These are phyloP conservation scores for Paramisgurnus dabryanus DNA, from an alignment of 2,113 vertebrate genomes.

Conservation along the genomic window DNA sequence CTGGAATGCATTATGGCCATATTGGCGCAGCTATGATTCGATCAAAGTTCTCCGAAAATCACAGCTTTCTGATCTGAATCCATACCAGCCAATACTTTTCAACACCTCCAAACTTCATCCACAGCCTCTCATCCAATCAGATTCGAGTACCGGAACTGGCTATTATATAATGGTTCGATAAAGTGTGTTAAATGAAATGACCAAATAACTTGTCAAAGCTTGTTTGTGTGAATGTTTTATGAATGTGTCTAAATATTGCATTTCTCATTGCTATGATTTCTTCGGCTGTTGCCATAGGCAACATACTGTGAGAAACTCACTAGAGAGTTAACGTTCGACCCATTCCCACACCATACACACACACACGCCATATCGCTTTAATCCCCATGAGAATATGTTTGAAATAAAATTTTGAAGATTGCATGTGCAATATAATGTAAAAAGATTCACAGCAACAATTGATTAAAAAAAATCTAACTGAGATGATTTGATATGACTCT, in stretches of 20 bases:
- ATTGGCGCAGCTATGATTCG: no score
- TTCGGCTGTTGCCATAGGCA: conserved; percentile 30
- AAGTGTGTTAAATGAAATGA: conserved; percentile 19
- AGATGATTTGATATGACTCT: no score
- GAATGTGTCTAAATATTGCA: not conserved
- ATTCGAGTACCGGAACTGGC: no score
- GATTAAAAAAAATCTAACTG: no score
- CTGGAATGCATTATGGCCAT: no score
- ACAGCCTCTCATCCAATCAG: no score
- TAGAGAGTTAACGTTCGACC: not conserved
- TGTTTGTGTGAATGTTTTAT: conserved; percentile 5
- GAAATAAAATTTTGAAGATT: not conserved
- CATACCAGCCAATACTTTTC: no score
- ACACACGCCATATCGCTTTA: not conserved
- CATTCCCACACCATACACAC: conserved; percentile 16
- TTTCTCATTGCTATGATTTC: conserved; percentile 1
- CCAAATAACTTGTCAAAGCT: conserved; percentile 3
- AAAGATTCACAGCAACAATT: not conserved
- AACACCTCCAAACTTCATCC: no score
- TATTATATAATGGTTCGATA: not conserved
- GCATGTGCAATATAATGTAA: not conserved
- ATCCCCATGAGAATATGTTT: not conserved
- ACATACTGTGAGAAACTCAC: conserved; percentile 12
- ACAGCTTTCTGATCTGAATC: no score
- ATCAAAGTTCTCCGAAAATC: no score